Evolutionary conservation across 2,888 invertebrate genomes (phyloP), one percentile per base, ranked within the genome.

Genomic region (Drosophila atripex): DNA sequence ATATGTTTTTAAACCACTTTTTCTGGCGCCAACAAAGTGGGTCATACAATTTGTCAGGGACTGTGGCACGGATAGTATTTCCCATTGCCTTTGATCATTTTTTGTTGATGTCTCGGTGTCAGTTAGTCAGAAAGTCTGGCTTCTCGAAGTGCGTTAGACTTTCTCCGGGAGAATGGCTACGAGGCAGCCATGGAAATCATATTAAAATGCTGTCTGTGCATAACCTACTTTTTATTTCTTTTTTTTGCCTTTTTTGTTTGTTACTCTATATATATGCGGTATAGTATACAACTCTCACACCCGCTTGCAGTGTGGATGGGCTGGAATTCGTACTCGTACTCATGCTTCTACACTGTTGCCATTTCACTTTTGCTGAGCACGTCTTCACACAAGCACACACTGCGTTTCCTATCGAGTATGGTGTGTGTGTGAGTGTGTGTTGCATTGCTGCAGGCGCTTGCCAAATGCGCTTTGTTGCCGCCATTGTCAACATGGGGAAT

Each of bases 401-500:
- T 30, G 50, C 28, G 43, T 43, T 39, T 64, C 43, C 61, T 41
- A 53, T 39, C 59, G 72, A 57, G 66, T 66, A 1, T 43, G 43
- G 43, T 28, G 56, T 25, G 52, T 52, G 39, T 52, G 56, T 25
- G 52, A 39, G 39, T 52, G 6, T 41, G 18, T 14, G 35, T 69
- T 76, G 79, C 71, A 71, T 69, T 78, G 73, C 88, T 86, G 80
- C 86, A 86, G 88, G 88, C 83, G 66, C 64, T 86, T 86, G 80
- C 88, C 82, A 88, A 88, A 88, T 88, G 86, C 86, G 79, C 84
- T 83, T 88, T 83, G 86, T 88, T 86, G 69, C 75, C 73, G 73
- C 83, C 80, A 85, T 82, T 82, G 82, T 82, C 82, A 82, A 87
- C 82, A 87, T 85, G 83, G 78, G 71, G 73, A 32, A 65, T n/a